phyloP scores from a whole-genome alignment of 1,140 invertebrate genomes.

The Achatina immaculata region DNA sequence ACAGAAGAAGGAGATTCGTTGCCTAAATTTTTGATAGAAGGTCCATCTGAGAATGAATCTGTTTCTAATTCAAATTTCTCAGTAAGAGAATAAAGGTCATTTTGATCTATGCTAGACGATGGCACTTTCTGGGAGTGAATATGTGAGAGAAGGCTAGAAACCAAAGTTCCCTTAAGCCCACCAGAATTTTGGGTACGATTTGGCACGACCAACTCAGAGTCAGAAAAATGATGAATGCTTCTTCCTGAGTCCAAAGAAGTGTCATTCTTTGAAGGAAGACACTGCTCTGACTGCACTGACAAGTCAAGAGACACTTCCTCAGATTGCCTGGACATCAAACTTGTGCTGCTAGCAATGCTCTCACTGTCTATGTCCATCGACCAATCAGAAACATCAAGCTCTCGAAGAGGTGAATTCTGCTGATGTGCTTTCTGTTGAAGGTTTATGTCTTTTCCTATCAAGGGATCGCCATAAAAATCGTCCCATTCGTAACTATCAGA shows the following conservation, averaged over 20 bases:
- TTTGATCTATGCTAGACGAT: conserved; percentile 37
- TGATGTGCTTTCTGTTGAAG: conserved; percentile 41
- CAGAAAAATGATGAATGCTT: conserved; percentile 1
- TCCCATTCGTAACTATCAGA: conserved; percentile 64
- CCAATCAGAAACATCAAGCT: conserved; percentile 58
- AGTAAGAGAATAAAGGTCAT: conserved; percentile 53
- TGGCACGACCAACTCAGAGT: conserved; percentile 23
- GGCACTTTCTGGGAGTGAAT: conserved; percentile 34
- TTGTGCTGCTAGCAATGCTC: conserved; percentile 35
- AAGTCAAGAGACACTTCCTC: not conserved
- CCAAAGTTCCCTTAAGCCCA: not conserved
- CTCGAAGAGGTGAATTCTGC: not conserved
- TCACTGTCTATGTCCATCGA: conserved; percentile 53
- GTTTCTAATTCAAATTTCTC: conserved; percentile 54
- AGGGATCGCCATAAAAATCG: conserved; percentile 60
- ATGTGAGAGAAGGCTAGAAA: conserved; percentile 23
- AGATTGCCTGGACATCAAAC: conserved; percentile 24
- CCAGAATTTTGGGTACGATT: not conserved
- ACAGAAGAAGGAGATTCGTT: not conserved
- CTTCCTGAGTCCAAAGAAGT: conserved; percentile 43
- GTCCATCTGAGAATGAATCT: conserved; percentile 30
- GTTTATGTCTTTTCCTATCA: conserved; percentile 53
- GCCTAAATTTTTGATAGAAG: no score
- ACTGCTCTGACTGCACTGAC: conserved; percentile 3
- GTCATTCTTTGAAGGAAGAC: conserved; percentile 17